Evolutionary conservation across 2,888 invertebrate genomes (phyloP), one percentile per base, ranked within the genome.

Genomic region (Gastrophysa polygoni): DNA sequence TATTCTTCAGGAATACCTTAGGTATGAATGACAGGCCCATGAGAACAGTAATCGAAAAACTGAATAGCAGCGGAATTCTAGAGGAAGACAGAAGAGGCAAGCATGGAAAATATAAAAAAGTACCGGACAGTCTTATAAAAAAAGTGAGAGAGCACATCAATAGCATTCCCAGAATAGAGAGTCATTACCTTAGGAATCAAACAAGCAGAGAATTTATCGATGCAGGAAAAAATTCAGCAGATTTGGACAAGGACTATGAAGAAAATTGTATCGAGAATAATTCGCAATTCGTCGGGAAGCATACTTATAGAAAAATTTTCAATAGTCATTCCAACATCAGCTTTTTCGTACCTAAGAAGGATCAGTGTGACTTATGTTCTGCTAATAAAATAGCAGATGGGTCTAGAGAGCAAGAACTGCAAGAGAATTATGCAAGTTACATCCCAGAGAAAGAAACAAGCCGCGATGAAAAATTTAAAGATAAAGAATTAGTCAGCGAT

Each of bases 71-170:
- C 58, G 71, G 71, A 60, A 65, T 72, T 50, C 54, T 52, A 51
- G 59, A 64, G 51, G 47, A 49, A 49, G 71, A 72, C 50, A 64
- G 61, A 46, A 64, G 75, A 64, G 75, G 74, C 44, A 74, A 71
- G 57, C 74, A 75, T 62, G 66, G 63, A 70, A 71, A 61, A 21
- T 51, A 50, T 5, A 67, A 61, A 43, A 72, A 61, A 63, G 65
- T 69, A 55, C 62, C 65, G 63, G 66, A 67, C 56, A 71, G 73
- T 63, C 60, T 75, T 56, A 58, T 69, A 61, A 61, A 69, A 50
- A 64, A 67, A 48, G 68, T 73, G 20, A 63, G 69, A 49, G 61
- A 70, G 47, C 75, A 74, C 63, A 78, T 74, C 43, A 70, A 75
- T 60, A 70, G 67, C 21, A 70, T 72, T 48, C 69, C 72, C 50